Conservation (phyloP, 2,113 vertebrate genomes). For the Cyprinodon brontotheroides region DNA sequence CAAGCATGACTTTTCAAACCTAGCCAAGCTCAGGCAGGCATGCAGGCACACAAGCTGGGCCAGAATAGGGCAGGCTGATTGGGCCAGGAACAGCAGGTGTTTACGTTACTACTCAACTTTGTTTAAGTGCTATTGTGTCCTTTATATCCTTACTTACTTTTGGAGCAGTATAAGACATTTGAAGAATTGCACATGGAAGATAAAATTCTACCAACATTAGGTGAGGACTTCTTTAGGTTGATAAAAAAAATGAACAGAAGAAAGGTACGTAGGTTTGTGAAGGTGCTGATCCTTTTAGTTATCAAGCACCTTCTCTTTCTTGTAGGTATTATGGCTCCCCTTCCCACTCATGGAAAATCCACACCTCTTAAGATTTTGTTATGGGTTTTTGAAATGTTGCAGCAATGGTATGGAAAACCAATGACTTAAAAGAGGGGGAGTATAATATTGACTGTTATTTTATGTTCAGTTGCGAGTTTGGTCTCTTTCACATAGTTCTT, state of each 20-base stretch:
- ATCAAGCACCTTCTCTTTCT: conserved; percentile 15
- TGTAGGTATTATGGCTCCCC: conserved; percentile 13
- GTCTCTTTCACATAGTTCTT: conserved; percentile 80
- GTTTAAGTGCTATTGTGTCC: conserved; percentile 51
- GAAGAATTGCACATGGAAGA: conserved; percentile 4
- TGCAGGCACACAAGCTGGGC: conserved; percentile 64
- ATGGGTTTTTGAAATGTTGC: conserved; percentile 50
- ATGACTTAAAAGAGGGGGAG: conserved; percentile 50
- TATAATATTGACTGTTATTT: conserved; percentile 68
- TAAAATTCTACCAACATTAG: conserved; percentile 18
- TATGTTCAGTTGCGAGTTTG: conserved; percentile 58
- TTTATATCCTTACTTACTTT: conserved; percentile 12
- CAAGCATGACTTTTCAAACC: conserved; percentile 71
- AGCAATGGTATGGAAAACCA: not conserved
- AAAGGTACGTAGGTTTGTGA: not conserved
- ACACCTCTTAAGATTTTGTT: conserved; percentile 50
- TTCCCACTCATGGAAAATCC: conserved; percentile 19
- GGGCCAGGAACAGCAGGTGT: conserved; percentile 62
- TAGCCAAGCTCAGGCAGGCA: conserved; percentile 65
- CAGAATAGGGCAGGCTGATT: conserved; percentile 66
- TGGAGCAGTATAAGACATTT: conserved; percentile 11
- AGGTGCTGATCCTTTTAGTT: conserved; percentile 26
- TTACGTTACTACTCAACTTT: conserved; percentile 54
- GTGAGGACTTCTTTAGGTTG: conserved; percentile 7
- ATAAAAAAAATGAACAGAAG: not conserved